These are phyloP conservation scores for Caenorhabditis panamensis DNA, from an alignment of 2,888 invertebrate genomes.

Conservation along the genomic window DNA sequence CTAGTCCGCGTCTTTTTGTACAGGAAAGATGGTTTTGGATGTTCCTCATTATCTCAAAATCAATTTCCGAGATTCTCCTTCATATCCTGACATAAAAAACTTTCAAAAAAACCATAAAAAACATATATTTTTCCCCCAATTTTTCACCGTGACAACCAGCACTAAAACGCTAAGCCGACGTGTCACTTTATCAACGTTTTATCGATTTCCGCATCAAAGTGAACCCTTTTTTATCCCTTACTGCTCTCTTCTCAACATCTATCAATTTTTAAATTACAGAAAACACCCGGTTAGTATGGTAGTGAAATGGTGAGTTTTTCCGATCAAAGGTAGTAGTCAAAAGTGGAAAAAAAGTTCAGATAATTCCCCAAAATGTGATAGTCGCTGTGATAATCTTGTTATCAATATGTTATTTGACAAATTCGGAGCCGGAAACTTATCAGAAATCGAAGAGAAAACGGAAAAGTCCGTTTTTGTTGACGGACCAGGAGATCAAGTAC, in stretches of 20 bases:
- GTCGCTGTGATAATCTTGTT: background rate
- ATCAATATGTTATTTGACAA: background rate
- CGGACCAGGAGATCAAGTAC: slow-evolving; percentile 50
- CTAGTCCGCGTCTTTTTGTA: too few species aligned
- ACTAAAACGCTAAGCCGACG: background rate
- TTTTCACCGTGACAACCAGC: too few species aligned
- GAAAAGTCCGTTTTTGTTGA: slow-evolving; percentile 53
- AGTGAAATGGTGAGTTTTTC: slow-evolving; percentile 39
- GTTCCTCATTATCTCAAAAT: too few species aligned
- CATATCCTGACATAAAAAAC: slow-evolving; percentile 20
- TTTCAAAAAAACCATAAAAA: background rate
- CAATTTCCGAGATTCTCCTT: too few species aligned
- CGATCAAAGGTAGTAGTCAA: too few species aligned
- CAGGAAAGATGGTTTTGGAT: too few species aligned
- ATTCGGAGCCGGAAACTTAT: background rate
- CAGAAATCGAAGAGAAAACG: background rate
- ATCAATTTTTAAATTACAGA: background rate
- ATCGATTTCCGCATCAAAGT: background rate
- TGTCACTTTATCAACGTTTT: background rate
- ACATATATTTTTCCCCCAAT: too few species aligned
- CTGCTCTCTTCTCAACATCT: background rate
- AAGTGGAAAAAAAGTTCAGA: too few species aligned
- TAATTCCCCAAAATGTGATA: slow-evolving; percentile 25
- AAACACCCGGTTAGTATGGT: slow-evolving; percentile 25
- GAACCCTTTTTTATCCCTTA: background rate